These are phyloP conservation scores for Polypedilum vanderplanki DNA, from an alignment of 1,140 invertebrate species.

Conservation along the genomic window DNA sequence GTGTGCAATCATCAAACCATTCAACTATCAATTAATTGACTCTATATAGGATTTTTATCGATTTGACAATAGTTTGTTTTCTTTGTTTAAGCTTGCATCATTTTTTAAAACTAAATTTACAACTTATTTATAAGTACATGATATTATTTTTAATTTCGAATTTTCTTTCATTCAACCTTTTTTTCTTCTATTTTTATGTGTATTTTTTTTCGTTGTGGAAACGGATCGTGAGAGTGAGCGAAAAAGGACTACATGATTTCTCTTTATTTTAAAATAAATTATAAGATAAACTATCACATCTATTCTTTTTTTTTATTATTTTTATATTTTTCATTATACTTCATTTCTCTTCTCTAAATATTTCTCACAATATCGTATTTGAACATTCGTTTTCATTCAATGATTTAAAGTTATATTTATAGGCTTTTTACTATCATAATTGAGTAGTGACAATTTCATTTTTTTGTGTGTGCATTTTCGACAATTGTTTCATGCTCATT, in stretches of 20 bases:
- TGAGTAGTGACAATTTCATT: background rate
- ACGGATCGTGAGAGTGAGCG: constrained; percentile 26
- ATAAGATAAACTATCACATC: background rate
- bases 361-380: background rate
- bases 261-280: too few relatives aligned
- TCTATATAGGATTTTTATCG: background rate
- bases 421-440: background rate
- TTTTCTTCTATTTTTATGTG: background rate
- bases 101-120: constrained; percentile 23
- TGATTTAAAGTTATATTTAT: background rate
- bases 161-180: background rate
- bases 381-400: constrained; percentile 1
- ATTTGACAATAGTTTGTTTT: constrained; percentile 26
- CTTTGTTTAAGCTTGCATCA: background rate
- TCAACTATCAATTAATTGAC: constrained; percentile 26
- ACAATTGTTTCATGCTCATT: background rate
- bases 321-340: background rate
- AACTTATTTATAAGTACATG: constrained; percentile 15
- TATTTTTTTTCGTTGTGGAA: constrained; percentile 22
- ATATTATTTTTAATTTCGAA: background rate
- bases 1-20: background rate
- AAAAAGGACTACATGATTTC: background rate
- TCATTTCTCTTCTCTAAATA: background rate
- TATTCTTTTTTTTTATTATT: background rate
- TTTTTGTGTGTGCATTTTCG: background rate